Conservation (phyloP, 2,113 vertebrate genomes). For the Chamaea fasciata region DNA sequence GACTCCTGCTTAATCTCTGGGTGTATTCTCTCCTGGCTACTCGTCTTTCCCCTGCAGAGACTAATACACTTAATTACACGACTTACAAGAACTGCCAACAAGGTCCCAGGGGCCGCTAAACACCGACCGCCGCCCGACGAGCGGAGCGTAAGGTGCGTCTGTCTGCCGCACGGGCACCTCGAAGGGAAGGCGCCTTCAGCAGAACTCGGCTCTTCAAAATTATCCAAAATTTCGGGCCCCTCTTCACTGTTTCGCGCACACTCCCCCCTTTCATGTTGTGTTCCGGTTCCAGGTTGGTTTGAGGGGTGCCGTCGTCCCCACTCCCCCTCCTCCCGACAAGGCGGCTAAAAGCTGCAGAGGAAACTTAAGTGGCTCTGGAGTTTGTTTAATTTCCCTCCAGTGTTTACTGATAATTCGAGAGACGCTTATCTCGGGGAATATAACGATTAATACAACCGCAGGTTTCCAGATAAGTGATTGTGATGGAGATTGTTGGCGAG, state of each 20-base stretch:
- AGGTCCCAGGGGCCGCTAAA: not conserved
- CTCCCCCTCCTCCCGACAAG: not conserved
- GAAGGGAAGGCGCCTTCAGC: not conserved
- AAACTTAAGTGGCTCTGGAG: conserved; percentile 33
- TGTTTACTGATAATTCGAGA: conserved; percentile 67
- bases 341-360: not conserved
- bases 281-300: not conserved
- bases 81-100: not conserved
- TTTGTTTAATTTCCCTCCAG: conserved; percentile 54
- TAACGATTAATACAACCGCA: conserved; percentile 82
- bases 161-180: not conserved
- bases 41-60: not conserved
- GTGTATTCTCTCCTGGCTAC: not conserved
- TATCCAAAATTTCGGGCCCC: not conserved
- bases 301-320: not conserved
- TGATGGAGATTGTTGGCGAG: conserved; percentile 83
- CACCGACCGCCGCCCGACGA: not conserved
- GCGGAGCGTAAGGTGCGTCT: not conserved
- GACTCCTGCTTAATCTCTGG: not conserved
- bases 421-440: conserved; percentile 72
- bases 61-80: not conserved
- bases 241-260: not conserved
- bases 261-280: not conserved
- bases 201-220: not conserved
- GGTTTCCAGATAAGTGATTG: conserved; percentile 84